A percentile compares a stretch with the other conserved stretches of the same genome.
Conservation (phyloP, 2,113 vertebrate genomes). For the Silurus glanis region DNA sequence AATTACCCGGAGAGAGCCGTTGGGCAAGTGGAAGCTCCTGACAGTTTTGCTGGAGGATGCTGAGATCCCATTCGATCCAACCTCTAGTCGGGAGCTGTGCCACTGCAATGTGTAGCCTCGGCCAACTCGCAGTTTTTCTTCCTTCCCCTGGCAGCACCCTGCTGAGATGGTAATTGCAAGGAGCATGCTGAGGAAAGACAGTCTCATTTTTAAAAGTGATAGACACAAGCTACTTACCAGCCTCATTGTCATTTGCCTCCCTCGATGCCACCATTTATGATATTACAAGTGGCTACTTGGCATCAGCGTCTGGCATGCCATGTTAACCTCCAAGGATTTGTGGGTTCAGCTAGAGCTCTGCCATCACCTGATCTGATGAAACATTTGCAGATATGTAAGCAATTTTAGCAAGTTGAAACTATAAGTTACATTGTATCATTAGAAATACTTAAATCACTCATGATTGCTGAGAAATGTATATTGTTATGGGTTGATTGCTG, state of each 20-base stretch:
- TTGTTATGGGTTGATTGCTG: background rate
- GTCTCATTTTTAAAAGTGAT: conserved; percentile 52
- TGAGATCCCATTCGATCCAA: conserved; percentile 34
- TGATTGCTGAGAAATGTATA: background rate
- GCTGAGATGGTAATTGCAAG: conserved; percentile 51
- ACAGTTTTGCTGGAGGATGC: conserved; percentile 31
- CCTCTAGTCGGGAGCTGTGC: conserved; percentile 31
- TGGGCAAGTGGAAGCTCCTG: conserved; percentile 29
- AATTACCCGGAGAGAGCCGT: conserved; percentile 20
- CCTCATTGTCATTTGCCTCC: conserved; percentile 15
- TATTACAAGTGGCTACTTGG: conserved; percentile 29
- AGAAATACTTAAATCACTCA: background rate
- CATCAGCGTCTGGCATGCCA: conserved; percentile 18
- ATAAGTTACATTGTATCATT: background rate
- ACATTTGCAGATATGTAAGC: background rate
- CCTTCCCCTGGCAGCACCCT: conserved; percentile 38
- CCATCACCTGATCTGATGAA: background rate
- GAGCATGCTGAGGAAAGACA: conserved; percentile 50
- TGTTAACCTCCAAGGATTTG: background rate
- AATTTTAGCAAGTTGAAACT: background rate
- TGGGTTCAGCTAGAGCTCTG: no score
- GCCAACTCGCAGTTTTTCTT: conserved; percentile 26
- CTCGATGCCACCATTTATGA: conserved; percentile 11
- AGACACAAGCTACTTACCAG: conserved; percentile 38
- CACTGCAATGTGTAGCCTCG: conserved; percentile 31